phyloP scores from a whole-genome alignment of 2,797 vertebrate genomes.

The Acanthiza pusilla region DNA sequence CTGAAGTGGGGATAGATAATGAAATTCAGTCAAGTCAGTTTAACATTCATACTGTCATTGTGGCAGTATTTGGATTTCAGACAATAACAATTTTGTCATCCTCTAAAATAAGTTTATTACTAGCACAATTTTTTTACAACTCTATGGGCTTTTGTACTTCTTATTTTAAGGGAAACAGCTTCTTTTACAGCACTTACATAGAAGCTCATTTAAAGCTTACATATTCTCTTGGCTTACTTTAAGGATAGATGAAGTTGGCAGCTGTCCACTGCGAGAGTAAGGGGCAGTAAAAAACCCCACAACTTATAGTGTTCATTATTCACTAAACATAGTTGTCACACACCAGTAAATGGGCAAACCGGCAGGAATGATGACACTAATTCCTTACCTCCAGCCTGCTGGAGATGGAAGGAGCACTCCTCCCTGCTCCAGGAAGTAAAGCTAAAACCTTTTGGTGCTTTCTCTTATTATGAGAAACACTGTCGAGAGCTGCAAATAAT shows the following conservation, averaged over 20 bases:
- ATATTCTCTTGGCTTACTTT: not conserved
- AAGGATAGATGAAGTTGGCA: constrained; percentile 13
- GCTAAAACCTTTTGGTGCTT: not conserved
- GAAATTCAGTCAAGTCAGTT: not conserved
- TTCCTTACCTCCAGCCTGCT: not conserved
- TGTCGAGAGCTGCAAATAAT: not conserved
- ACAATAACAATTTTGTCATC: not conserved
- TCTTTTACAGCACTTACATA: not conserved
- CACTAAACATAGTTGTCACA: constrained; percentile 5
- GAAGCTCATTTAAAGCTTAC: not conserved
- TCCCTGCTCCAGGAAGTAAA: not conserved
- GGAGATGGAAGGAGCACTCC: not conserved
- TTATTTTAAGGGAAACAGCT: constrained; percentile 12
- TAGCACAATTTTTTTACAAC: not conserved
- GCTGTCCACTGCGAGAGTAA: not conserved
- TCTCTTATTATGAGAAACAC: not conserved
- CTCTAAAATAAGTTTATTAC: constrained; percentile 23
- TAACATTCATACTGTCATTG: not conserved
- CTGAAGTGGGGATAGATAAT: not conserved
- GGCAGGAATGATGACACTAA: not conserved
- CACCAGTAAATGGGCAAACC: constrained; percentile 8
- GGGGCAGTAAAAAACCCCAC: not conserved
- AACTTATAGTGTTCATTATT: not conserved
- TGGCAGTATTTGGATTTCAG: constrained; percentile 9
- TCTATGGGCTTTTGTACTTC: not conserved